These are phyloP conservation scores for Tragelaphus scriptus DNA, from an alignment of 2,113 vertebrate species.

Conservation along the genomic window DNA sequence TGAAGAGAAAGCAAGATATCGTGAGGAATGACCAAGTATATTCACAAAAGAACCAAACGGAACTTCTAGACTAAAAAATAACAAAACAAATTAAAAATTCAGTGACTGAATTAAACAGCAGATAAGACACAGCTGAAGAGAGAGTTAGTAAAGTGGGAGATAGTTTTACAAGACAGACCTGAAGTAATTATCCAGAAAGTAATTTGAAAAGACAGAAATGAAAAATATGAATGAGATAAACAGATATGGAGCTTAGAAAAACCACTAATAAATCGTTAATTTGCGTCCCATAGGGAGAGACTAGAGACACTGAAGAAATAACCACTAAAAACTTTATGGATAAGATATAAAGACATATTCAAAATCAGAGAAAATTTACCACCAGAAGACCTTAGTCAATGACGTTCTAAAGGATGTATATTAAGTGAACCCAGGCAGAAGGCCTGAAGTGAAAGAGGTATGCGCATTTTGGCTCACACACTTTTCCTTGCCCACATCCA, in stretches of 20 bases:
- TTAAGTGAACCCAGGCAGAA: background rate
- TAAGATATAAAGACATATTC: background rate
- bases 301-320: background rate
- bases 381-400: background rate
- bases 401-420: background rate
- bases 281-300: background rate
- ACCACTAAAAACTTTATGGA: background rate
- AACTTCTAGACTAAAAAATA: background rate
- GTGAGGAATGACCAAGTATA: background rate
- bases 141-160: background rate
- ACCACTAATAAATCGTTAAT: background rate
- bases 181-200: conserved; percentile 21
- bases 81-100: conserved; percentile 7
- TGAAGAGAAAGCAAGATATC: conserved; percentile 23
- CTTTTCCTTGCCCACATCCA: background rate
- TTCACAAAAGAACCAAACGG: background rate
- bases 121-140: background rate
- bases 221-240: background rate
- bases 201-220: background rate
- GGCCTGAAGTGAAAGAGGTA: background rate
- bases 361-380: background rate
- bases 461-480: background rate
- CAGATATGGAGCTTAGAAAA: background rate
- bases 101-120: background rate
- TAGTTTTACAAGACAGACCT: background rate